These are phyloP conservation scores for Choristoneura rosaceana DNA, from an alignment of 2,888 invertebrate species.

Conservation along the genomic window DNA sequence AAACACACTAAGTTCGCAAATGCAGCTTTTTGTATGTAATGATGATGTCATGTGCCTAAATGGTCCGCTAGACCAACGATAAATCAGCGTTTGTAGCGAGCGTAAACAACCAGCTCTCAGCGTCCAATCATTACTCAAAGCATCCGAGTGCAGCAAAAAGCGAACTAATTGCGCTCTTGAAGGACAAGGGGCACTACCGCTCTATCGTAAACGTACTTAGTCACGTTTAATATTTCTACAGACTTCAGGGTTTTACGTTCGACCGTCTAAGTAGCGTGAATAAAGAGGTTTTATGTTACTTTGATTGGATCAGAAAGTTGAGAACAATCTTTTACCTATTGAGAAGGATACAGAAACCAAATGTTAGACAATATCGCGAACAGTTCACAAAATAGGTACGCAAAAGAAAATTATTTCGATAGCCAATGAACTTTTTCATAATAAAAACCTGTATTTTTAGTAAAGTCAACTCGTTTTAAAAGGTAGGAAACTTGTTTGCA, in stretches of 20 bases:
- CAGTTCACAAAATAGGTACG: neutral
- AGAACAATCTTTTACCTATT: neutral
- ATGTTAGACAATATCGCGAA: neutral
- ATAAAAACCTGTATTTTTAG: constrained; percentile 58
- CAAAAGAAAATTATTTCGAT: neutral
- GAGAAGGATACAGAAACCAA: neutral
- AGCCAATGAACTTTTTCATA: constrained; percentile 34
- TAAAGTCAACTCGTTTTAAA: constrained; percentile 57
- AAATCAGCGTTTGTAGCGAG: constrained; percentile 78
- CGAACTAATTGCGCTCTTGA: constrained; percentile 81
- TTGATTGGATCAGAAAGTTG: neutral
- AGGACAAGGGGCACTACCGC: constrained; percentile 78
- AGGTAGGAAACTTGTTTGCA: constrained; percentile 63
- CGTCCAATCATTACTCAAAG: constrained; percentile 81
- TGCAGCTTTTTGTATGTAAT: constrained; percentile 45
- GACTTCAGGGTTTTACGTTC: constrained; percentile 58
- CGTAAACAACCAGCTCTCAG: constrained; percentile 74
- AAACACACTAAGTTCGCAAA: neutral
- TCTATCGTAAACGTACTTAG: constrained; percentile 79
- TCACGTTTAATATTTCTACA: constrained; percentile 81
- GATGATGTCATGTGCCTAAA: constrained; percentile 62
- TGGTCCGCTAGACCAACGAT: constrained; percentile 57
- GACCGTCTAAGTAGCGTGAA: constrained; percentile 19
- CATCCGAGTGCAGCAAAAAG: constrained; percentile 80
- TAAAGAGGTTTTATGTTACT: constrained; percentile 6